phyloP scores from a whole-genome alignment of 2,113 vertebrate genomes.

The Speoplatyrhinus poulsoni region DNA sequence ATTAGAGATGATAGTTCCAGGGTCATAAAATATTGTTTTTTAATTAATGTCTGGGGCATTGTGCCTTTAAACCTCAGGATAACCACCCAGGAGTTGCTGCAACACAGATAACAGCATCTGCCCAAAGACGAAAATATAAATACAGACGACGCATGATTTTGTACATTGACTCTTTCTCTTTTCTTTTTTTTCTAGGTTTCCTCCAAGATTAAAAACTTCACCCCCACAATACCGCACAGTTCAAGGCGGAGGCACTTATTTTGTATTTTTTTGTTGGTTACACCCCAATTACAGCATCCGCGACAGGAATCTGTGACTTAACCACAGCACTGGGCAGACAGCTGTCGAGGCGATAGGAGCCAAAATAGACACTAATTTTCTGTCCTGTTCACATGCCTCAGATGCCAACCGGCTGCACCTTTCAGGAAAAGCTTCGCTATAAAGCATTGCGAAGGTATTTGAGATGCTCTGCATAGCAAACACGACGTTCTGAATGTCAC shows the following conservation, averaged over 20 bases:
- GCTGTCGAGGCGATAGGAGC: conserved; percentile 65
- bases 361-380: conserved; percentile 77
- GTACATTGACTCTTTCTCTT: conserved; percentile 33
- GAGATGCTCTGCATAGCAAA: conserved; percentile 61
- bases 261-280: conserved; percentile 53
- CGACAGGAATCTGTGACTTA: conserved; percentile 59
- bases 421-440: conserved; percentile 57
- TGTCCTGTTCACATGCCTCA: conserved; percentile 54
- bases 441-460: conserved; percentile 50
- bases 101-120: background rate
- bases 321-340: conserved; percentile 61
- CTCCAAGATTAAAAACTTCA: conserved; percentile 46
- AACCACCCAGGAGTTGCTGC: background rate
- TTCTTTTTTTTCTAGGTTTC: background rate
- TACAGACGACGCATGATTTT: conserved; percentile 16
- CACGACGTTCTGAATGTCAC: conserved; percentile 31
- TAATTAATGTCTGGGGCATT: background rate
- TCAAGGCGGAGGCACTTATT: conserved; percentile 34
- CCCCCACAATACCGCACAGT: conserved; percentile 35
- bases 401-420: conserved; percentile 76
- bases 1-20: too few relatives aligned
- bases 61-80: background rate
- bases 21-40: too few relatives aligned
- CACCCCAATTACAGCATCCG: conserved; percentile 68
- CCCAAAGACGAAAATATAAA: conserved; percentile 10